Percentiles rank a stretch among this genome's conserved stretches.
Evolutionary conservation across 1,140 invertebrate genomes (phyloP).

Genomic region (Formica selysi): DNA sequence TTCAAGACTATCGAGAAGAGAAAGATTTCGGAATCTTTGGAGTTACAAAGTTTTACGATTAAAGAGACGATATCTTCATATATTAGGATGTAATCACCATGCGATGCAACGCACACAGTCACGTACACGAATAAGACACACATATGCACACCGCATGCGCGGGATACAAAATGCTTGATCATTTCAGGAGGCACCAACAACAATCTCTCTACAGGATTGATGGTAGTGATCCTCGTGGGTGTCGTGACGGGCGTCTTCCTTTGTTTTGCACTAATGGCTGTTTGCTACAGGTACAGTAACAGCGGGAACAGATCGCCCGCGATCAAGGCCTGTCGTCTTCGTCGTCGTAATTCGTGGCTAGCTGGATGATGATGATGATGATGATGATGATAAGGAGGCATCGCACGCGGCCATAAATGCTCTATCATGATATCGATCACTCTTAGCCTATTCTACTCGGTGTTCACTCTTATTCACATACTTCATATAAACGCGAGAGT

Average conservation of each 20-base stretch:
- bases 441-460: conserved; percentile 78
- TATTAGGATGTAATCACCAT: conserved; percentile 7
- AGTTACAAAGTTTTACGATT: conserved; percentile 33
- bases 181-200: conserved; percentile 90
- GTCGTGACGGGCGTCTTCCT: conserved; percentile 97
- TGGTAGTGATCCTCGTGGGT: conserved; percentile 96
- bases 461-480: conserved; percentile 72
- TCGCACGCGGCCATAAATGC: conserved; percentile 84
- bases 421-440: conserved; percentile 79
- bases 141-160: conserved; percentile 20
- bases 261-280: conserved; percentile 96
- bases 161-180: conserved; percentile 76
- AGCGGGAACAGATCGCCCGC: conserved; percentile 71
- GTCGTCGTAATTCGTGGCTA: conserved; percentile 83
- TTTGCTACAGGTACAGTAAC: conserved; percentile 97
- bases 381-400: conserved; percentile 80
- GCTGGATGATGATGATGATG: conserved; percentile 81
- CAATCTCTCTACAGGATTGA: conserved; percentile 94
- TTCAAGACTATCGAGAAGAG: background rate
- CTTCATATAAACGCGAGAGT: conserved; percentile 62
- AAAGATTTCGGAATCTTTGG: background rate
- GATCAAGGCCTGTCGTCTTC: conserved; percentile 79
- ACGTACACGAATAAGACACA: conserved; percentile 21
- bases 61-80: background rate
- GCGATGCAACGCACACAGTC: conserved; percentile 22